Percentiles rank a stretch among this genome's conserved stretches.
Conservation (phyloP, 2,797 vertebrate genomes). For the Leptoclinus maculatus region DNA sequence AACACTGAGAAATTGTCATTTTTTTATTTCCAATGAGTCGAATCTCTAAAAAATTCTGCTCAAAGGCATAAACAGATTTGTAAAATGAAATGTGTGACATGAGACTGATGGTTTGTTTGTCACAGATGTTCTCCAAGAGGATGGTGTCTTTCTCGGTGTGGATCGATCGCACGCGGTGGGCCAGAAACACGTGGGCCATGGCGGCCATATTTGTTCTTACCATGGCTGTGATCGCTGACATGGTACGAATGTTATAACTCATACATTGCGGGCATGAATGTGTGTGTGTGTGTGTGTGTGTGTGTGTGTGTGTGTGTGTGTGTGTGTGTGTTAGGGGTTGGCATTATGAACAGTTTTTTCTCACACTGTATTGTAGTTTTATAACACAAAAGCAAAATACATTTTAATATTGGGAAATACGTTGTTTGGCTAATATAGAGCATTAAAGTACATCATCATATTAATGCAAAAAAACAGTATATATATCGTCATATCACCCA, state of each 20-base stretch:
- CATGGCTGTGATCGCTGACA: conserved; percentile 93
- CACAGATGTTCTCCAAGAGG: conserved; percentile 91
- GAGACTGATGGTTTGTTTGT: conserved; percentile 28
- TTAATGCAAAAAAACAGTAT: background rate
- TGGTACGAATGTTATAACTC: conserved; percentile 83
- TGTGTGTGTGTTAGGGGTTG: background rate
- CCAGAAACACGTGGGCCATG: conserved; percentile 96
- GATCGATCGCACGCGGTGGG: conserved; percentile 96
- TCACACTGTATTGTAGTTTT: background rate
- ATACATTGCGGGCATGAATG: background rate
- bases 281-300: conserved; percentile 7
- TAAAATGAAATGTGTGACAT: background rate
- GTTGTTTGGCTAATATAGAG: background rate
- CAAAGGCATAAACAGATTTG: background rate
- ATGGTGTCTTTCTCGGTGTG: conserved; percentile 95
- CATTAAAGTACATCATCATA: background rate
- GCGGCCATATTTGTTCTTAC: conserved; percentile 93
- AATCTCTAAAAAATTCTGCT: background rate
- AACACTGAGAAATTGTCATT: accelerated
- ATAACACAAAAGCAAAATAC: background rate
- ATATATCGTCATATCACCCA: background rate
- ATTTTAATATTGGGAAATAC: background rate
- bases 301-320: background rate
- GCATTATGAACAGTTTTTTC: background rate
- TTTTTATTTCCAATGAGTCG: background rate